Evolutionary conservation across 1,140 invertebrate species (phyloP).

Genomic region (Ceratosolen solmsi): DNA sequence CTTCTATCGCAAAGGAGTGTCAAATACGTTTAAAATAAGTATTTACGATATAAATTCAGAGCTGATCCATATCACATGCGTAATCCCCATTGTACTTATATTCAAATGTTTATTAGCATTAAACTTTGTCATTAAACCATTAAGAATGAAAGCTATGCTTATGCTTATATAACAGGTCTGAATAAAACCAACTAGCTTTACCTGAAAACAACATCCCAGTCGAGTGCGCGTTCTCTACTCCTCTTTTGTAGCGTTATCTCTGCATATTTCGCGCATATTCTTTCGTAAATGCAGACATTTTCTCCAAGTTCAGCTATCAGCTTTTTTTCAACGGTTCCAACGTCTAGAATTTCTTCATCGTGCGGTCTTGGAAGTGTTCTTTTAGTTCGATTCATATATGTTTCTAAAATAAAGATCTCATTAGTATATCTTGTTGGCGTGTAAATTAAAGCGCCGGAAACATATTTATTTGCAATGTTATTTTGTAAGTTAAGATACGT

Average conservation of each 20-base stretch:
- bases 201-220: constrained; percentile 82
- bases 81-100: too few relatives aligned
- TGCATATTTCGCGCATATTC: constrained; percentile 80
- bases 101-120: neutral
- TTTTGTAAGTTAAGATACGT: too few relatives aligned
- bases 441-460: too few relatives aligned
- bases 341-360: constrained; percentile 76
- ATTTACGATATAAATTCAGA: too few relatives aligned
- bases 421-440: neutral
- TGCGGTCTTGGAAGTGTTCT: constrained; percentile 62
- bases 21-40: too few relatives aligned
- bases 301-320: constrained; percentile 80
- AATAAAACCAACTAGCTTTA: constrained; percentile 59
- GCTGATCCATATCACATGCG: too few relatives aligned
- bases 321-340: constrained; percentile 80
- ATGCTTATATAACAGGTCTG: neutral
- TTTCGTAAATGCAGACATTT: constrained; percentile 81
- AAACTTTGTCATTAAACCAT: too few relatives aligned
- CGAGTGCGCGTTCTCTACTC: constrained; percentile 66
- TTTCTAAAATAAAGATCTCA: constrained; percentile 72
- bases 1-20: too few relatives aligned
- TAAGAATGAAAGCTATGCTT: neutral
- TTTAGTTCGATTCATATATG: constrained; percentile 75
- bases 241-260: constrained; percentile 68
- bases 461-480: too few relatives aligned